A percentile compares a stretch with the other conserved stretches of the same genome.
Evolutionary conservation across 2,888 invertebrate species (phyloP).

Genomic region (Busseola fusca): DNA sequence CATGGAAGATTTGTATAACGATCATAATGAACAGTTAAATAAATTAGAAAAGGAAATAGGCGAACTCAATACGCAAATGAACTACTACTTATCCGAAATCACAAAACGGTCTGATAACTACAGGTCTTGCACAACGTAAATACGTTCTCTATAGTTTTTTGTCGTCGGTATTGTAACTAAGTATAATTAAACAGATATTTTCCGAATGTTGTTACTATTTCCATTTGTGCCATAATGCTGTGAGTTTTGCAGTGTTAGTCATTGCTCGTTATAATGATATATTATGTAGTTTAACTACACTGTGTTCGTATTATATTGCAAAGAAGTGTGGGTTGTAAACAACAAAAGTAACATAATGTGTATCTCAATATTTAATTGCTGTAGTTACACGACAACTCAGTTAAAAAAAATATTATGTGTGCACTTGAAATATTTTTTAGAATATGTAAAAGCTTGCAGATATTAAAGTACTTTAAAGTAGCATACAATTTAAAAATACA

Average conservation of each 20-base stretch:
- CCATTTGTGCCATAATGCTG: constrained; percentile 76
- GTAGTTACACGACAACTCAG: constrained; percentile 24
- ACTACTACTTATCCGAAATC: constrained; percentile 90
- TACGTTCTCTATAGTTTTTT: constrained; percentile 1
- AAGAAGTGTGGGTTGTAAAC: constrained; percentile 64
- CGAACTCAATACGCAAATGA: constrained; percentile 90
- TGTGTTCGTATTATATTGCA: constrained; percentile 69
- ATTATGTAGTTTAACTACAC: constrained; percentile 77
- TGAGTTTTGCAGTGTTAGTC: constrained; percentile 66
- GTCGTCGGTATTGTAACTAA: constrained; percentile 40
- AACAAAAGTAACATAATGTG: constrained; percentile 43
- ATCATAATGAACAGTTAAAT: constrained; percentile 90
- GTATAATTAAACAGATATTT: constrained; percentile 46
- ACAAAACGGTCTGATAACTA: constrained; percentile 90
- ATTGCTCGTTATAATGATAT: constrained; percentile 62
- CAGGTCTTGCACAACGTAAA: constrained; percentile 88
- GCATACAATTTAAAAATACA: not conserved
- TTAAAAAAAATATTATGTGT: constrained; percentile 6
- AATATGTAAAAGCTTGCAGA: not conserved
- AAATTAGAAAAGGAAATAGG: constrained; percentile 90
- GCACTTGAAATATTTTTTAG: not conserved
- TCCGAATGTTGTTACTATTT: constrained; percentile 60
- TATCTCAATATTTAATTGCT: constrained; percentile 26
- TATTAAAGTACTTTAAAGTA: constrained; percentile 6
- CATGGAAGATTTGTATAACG: constrained; percentile 91